These are phyloP conservation scores for Apodemia hepburni DNA, from an alignment of 2,888 invertebrate species.

Conservation along the genomic window DNA sequence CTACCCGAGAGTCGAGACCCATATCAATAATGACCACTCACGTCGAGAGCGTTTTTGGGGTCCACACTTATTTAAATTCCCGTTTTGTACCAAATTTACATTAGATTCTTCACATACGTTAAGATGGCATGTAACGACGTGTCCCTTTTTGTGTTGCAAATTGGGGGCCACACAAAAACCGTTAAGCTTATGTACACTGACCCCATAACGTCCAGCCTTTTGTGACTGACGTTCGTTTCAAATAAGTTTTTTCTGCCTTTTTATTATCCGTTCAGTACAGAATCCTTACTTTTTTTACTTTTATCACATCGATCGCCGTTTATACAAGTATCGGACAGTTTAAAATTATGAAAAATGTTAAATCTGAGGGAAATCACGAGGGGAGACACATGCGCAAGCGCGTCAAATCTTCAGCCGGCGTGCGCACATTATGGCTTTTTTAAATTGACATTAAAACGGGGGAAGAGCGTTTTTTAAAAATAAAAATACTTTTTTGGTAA, in stretches of 20 bases:
- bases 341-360: slow-evolving; percentile 60
- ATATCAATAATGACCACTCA: slow-evolving; percentile 66
- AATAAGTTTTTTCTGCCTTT: slow-evolving; percentile 59
- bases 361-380: slow-evolving; percentile 53
- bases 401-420: slow-evolving; percentile 80
- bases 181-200: slow-evolving; percentile 58
- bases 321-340: slow-evolving; percentile 58
- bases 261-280: slow-evolving; percentile 55
- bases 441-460: slow-evolving; percentile 61
- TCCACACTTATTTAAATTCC: slow-evolving; percentile 75
- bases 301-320: slow-evolving; percentile 45
- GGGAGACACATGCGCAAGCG: slow-evolving; percentile 79
- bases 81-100: slow-evolving; percentile 77
- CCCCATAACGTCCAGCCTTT: slow-evolving; percentile 74
- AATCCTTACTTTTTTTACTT: slow-evolving; percentile 54
- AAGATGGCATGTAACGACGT: slow-evolving; percentile 64
- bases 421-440: slow-evolving; percentile 74
- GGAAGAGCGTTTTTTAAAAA: slow-evolving; percentile 73
- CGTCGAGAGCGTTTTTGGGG: slow-evolving; percentile 62
- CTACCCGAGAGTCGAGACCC: slow-evolving; percentile 37
- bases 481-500: slow-evolving; percentile 71
- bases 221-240: slow-evolving; percentile 60
- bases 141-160: slow-evolving; percentile 76
- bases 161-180: slow-evolving; percentile 79
- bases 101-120: slow-evolving; percentile 62